A percentile compares a stretch with the other conserved stretches of the same genome.
These are phyloP conservation scores for Oophaga sylvatica DNA, from an alignment of 2,797 vertebrate species.

Conservation along the genomic window DNA sequence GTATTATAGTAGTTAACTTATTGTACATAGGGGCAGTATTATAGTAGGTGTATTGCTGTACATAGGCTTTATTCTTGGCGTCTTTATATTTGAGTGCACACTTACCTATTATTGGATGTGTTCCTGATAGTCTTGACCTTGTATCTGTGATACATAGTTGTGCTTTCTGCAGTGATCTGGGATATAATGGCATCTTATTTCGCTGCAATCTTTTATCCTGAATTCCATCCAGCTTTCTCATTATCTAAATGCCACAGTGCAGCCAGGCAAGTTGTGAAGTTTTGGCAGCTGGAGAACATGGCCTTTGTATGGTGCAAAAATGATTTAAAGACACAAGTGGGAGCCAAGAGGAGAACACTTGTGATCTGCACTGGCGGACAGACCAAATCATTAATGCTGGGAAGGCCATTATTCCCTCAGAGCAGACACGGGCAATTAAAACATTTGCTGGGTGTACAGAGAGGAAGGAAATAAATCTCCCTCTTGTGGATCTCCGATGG, in stretches of 20 bases:
- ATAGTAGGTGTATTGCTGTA: background rate
- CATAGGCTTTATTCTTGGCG: background rate
- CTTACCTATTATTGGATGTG: background rate
- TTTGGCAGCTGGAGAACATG: conserved; percentile 7
- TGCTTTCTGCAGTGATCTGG: background rate
- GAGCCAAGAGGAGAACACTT: background rate
- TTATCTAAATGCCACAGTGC: conserved; percentile 3
- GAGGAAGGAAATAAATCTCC: background rate
- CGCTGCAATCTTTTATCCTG: conserved; percentile 11
- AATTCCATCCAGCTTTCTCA: background rate
- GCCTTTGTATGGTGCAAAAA: conserved; percentile 11
- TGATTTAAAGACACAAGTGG: background rate
- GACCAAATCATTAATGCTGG: background rate
- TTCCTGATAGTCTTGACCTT: background rate
- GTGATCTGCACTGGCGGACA: background rate
- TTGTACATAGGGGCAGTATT: background rate
- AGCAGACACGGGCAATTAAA: conserved; percentile 5
- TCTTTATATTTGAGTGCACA: too few relatives aligned
- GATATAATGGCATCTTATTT: background rate
- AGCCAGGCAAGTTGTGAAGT: background rate
- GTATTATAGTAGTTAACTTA: conserved; percentile 11
- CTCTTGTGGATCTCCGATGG: background rate
- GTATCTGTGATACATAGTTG: background rate
- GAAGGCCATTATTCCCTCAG: background rate
- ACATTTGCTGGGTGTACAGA: background rate